Evolutionary conservation across 2,888 invertebrate genomes (phyloP), one percentile per base, ranked within the genome.

Genomic region (Eulithis prunata): DNA sequence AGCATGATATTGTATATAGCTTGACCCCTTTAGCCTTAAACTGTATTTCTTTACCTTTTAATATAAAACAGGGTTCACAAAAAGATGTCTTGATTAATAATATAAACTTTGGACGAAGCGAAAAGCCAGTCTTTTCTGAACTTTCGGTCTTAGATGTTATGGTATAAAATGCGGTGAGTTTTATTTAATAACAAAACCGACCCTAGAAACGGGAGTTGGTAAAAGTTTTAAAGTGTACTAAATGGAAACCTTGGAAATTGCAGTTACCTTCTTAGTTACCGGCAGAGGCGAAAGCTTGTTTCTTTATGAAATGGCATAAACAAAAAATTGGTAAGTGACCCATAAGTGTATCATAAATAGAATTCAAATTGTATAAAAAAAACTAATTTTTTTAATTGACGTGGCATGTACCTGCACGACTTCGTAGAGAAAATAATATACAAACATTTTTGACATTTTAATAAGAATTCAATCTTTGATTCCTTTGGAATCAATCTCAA

Each of bases 11-110:
- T 21, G 51, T 51, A 51, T 52, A 12, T 13, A 43, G 21, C 4
- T 45, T n/a, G 7, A n/a, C n/a, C 57, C 57, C 46, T 4, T 6
- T n/a, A 47, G 43, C 21, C 28, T 32, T 43, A 54, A 57, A 46
- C 45, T 53, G 49, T 64, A 43, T 41, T 63, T 46, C 64, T 56
- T 66, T 68, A 68, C 60, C 58, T 59, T 71, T 69, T 64, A 60
- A 64, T 64, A 68, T 62, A 53, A 64, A 70, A 66, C 68, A 61
- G 38, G 58, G 57, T 62, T 63, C 62, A 21, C 55, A 55, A 68
- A 55, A 68, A 70, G 57, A 69, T 63, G 61, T 53, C 64, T 68
- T 68, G 60, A 71, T 71, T 72, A 69, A 63, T 71, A 72, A 69
- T 66, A 69, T 65, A 65, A 70, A 69, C 66, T 70, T 71, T 66